Percentiles rank a stretch among this genome's conserved stretches.
phyloP scores from a whole-genome alignment of 2,888 invertebrate species.

The Entomobrya proxima region DNA sequence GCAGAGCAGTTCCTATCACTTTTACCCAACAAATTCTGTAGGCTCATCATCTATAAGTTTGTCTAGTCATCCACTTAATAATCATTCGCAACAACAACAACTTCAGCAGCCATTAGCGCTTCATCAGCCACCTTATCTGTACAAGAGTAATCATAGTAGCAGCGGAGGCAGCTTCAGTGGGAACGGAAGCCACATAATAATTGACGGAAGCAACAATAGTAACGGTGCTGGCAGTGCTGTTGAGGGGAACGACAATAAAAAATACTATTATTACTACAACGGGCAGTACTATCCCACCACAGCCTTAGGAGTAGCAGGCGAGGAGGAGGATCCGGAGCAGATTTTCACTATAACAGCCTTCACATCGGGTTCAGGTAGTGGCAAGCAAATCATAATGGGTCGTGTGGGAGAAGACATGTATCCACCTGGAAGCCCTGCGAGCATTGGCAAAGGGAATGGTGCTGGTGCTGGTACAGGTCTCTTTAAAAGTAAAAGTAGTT shows the following conservation, averaged over 20 bases:
- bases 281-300: constrained; percentile 44
- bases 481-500: constrained; percentile 72
- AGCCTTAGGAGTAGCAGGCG: constrained; percentile 5
- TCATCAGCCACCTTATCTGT: constrained; percentile 49
- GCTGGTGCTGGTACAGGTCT: constrained; percentile 48
- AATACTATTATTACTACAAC: constrained; percentile 62
- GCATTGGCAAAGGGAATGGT: constrained; percentile 21
- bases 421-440: constrained; percentile 61
- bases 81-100: constrained; percentile 9
- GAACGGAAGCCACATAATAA: constrained; percentile 65
- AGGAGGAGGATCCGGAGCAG: constrained; percentile 49
- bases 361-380: constrained; percentile 6
- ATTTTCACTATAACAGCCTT: constrained; percentile 52
- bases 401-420: constrained; percentile 57
- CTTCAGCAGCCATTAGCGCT: not conserved
- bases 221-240: constrained; percentile 37
- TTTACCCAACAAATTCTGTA: constrained; percentile 53
- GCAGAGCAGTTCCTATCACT: constrained; percentile 54
- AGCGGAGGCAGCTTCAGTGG: constrained; percentile 56
- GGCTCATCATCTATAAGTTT: constrained; percentile 58
- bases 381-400: constrained; percentile 49
- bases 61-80: constrained; percentile 55
- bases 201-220: constrained; percentile 55
- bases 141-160: constrained; percentile 60
- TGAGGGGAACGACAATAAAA: constrained; percentile 37